Percentiles rank a stretch among this genome's conserved stretches.
These are phyloP conservation scores for Myripristis murdjan DNA, from an alignment of 2,797 vertebrate species.

Conservation along the genomic window DNA sequence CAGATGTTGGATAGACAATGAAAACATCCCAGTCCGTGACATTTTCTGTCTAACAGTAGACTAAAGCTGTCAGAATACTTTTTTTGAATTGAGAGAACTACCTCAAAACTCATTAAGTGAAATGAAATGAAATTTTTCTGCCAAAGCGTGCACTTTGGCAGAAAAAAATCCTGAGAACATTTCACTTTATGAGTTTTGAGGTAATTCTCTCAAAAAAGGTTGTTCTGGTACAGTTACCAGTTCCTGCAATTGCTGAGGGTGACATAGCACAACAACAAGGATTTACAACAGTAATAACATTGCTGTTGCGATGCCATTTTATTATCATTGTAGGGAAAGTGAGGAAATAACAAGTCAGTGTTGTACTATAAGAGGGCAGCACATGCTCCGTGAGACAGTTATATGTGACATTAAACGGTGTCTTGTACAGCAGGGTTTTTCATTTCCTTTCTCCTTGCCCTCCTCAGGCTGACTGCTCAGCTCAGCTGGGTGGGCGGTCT, in stretches of 20 bases:
- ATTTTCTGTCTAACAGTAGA: not conserved
- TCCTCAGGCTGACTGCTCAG: conserved; percentile 51
- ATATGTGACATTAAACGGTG: conserved; percentile 41
- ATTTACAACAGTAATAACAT: conserved; percentile 1
- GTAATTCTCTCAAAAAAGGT: no score
- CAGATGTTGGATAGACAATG: no score
- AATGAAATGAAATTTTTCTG: no score
- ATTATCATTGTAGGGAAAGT: not conserved
- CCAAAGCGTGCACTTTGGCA: no score
- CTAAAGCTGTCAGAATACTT: no score
- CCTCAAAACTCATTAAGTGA: no score
- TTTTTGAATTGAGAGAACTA: no score
- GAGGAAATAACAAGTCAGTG: not conserved
- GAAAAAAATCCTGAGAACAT: no score
- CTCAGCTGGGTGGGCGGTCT: conserved; percentile 73
- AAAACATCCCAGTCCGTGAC: not conserved
- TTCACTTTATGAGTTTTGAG: no score
- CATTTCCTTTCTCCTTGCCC: conserved; percentile 41
- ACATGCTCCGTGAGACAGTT: conserved; percentile 11
- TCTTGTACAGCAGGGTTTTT: conserved; percentile 33
- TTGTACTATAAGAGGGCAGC: not conserved
- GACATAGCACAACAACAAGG: not conserved
- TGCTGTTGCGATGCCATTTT: not conserved
- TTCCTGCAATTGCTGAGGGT: not conserved
- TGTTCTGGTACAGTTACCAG: not conserved